Evolutionary conservation across 2,797 vertebrate genomes (phyloP), one percentile per base, ranked within the genome.

Genomic region (Propithecus perrieri): DNA sequence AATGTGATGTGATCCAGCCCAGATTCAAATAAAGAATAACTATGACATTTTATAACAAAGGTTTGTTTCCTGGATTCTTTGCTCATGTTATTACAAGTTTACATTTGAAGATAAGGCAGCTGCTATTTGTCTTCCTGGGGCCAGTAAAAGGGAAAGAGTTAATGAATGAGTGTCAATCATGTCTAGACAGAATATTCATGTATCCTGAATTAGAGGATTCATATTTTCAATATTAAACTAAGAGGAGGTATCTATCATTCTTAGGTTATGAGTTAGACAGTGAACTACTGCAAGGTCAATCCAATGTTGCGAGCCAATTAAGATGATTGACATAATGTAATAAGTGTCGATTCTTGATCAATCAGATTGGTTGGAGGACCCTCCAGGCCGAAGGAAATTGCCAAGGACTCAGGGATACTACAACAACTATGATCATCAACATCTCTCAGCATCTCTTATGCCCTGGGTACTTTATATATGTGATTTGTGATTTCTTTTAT

Each of bases 181-280:
- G 96, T 78, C 74, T 63, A 65, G 26, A 85, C 0, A 67, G 74
- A 92, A 93, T 53, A 83, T 53, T 93, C 59, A 59, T n/a, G 41
- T 43, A 59, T 53, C 28, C 61, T 72, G 18, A 83, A 72, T 67
- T 43, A 67, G 55, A 83, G 48, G 65, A 75, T 78, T 96, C 50
- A 24, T 71, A 76, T 83, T 92, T 93, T 91, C 83, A 10, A 92
- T 65, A 95, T 88, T 86, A 91, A 97, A 89, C 59, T 53, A 71
- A 87, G 35, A 92, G 57, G 30, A 50, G 30, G 7, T 87, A 38
- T 89, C 85, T 86, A 81, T n/a, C 41, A 86, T 94, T 88, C 57
- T 63, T 85, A 75, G 67, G 78, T 91, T 96, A 81, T 43, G 48
- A 78, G 53, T 65, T 86, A 86, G 93, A 83, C 4, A 59, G 22